Conservation (phyloP, 2,113 vertebrate species). For the Danionella cerebrum region DNA sequence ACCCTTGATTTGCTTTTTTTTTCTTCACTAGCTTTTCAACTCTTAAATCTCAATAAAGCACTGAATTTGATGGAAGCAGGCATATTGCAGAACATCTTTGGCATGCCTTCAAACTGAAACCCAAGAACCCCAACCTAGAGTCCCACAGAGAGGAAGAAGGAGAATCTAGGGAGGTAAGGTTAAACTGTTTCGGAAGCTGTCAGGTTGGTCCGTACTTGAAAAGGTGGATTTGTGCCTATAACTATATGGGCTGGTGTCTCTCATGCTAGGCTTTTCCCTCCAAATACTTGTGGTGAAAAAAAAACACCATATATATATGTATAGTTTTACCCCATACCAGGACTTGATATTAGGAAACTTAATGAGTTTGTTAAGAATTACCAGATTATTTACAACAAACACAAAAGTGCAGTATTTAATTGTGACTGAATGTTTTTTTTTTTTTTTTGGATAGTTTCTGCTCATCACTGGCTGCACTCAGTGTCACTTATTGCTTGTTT, state of each 20-base stretch:
- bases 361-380: too few relatives aligned
- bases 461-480: too few relatives aligned
- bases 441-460: too few relatives aligned
- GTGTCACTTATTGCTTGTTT: too few relatives aligned
- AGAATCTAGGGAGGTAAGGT: neutral
- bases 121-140: neutral
- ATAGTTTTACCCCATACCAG: too few relatives aligned
- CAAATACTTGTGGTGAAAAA: neutral
- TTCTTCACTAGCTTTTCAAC: slow-evolving; percentile 57
- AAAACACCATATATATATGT: too few relatives aligned
- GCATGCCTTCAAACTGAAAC: slow-evolving; percentile 28
- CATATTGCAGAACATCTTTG: slow-evolving; percentile 36
- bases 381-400: too few relatives aligned
- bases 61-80: neutral
- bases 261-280: neutral
- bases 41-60: slow-evolving; percentile 49
- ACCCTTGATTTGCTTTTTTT: slow-evolving; percentile 1
- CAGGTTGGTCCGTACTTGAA: neutral
- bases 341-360: too few relatives aligned
- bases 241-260: slow-evolving; percentile 1
- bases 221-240: neutral
- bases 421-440: too few relatives aligned
- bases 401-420: too few relatives aligned
- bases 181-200: slow-evolving; percentile 8
- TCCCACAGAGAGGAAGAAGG: neutral